Base-by-base conservation (phyloP, 37 sponge, comb jelly and placozoan species). In the Tethya wilhelma region DNA sequence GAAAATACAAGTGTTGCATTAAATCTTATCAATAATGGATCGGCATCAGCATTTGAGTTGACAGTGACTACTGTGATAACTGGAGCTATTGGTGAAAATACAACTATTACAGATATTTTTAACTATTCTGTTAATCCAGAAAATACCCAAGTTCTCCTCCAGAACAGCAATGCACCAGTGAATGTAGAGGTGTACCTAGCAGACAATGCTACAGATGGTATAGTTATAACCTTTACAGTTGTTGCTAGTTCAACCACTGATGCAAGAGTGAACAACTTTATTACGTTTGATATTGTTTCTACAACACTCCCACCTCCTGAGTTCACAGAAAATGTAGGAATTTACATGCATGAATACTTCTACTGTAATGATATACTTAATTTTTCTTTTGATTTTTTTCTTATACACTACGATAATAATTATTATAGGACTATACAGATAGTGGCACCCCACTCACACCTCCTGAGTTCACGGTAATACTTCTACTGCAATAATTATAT, bases 231-330 rank as follows among this genome's bases (percentile, higher is more conserved):
- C 40, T 38, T 70, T 22, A 70, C 44, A 7, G 44, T 70, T 30
- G 29, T 42, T 39, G 71, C 45, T 1, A 2, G 3, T 22, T 70
- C 71, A 38, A n/a, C 6, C 2, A 41, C 22, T 70, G 30, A 40
- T 22, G 23, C 23, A 2, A 40, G 40, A 2, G 7, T 42, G 29
- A 30, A 43, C 45, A 42, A 38, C 29, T 70, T 70, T 42, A 42
- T 70, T 2, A 38, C 43, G 23, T 23, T 70, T 26, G 29, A 60
- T 60, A n/a, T 60, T 7, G 29, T 60, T 25, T 14, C 28, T 8
- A 60, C 63, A 60, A 60, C 63, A 60, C 9, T 14, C 25, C 63
- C 63, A 60, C 63, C 63, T 14, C 63, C 63, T n/a, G 63, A 60
- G 22, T 60, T 60, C 28, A 60, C 23, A 26, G 63, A 60, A 60